These are phyloP conservation scores for Ariolimax columbianus DNA, from an alignment of 2,888 invertebrate species.

Conservation along the genomic window DNA sequence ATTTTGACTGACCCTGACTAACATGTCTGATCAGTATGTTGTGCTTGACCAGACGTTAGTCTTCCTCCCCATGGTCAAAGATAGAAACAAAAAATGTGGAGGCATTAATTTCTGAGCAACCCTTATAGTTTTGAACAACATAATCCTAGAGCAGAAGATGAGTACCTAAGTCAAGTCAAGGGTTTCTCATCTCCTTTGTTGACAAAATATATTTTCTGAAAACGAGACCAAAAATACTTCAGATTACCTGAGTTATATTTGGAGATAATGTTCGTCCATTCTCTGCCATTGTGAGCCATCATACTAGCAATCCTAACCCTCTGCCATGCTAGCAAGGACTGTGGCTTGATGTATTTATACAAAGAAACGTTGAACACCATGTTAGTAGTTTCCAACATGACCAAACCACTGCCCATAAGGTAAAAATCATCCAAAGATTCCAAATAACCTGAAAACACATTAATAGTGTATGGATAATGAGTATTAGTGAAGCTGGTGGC, in stretches of 20 bases:
- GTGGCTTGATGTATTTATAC: constrained; percentile 67
- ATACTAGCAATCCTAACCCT: constrained; percentile 76
- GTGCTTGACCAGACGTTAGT: no score
- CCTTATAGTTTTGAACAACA: no score
- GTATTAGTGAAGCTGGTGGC: no score
- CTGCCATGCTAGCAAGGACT: constrained; percentile 76
- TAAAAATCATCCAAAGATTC: constrained; percentile 78
- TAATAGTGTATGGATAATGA: background rate
- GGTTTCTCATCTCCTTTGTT: no score
- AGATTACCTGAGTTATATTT: constrained; percentile 73
- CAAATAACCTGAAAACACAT: constrained; percentile 68
- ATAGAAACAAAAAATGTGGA: no score
- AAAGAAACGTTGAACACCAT: constrained; percentile 72
- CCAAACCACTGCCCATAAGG: constrained; percentile 70
- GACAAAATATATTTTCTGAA: no score
- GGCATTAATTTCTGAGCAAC: no score
- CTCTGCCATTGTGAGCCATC: constrained; percentile 72
- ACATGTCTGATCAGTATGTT: no score
- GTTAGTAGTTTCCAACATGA: constrained; percentile 77
- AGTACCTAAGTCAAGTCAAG: no score
- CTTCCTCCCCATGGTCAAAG: no score
- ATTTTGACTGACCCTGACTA: no score
- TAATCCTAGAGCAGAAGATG: no score
- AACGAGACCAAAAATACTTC: background rate
- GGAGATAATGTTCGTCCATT: constrained; percentile 72